Conservation (phyloP, 2,113 vertebrate species). For the Irena cyanogastra region DNA sequence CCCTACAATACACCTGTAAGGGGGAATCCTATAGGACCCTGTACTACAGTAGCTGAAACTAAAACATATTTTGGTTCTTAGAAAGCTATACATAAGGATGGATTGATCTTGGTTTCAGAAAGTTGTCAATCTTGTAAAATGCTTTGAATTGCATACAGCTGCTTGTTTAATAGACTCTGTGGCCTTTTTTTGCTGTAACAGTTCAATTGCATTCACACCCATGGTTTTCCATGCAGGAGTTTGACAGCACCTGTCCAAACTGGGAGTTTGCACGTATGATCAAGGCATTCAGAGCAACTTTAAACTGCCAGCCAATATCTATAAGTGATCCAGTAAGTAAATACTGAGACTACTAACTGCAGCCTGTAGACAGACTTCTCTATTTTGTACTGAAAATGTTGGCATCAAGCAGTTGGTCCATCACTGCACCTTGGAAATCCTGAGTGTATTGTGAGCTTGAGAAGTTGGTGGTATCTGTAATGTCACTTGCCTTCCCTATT, state of each 20-base stretch:
- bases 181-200: not conserved
- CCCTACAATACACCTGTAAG: not conserved
- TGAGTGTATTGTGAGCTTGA: not conserved
- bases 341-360: not conserved
- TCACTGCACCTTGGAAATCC: not conserved
- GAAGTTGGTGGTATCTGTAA: not conserved
- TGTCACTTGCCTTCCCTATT: not conserved
- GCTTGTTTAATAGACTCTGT: not conserved
- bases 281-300: constrained; percentile 82
- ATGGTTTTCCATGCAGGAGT: constrained; percentile 72
- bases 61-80: not conserved
- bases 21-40: not conserved
- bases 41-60: not conserved
- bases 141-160: not conserved
- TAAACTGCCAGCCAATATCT: constrained; percentile 80
- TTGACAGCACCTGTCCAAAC: constrained; percentile 81
- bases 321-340: constrained; percentile 79
- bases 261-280: constrained; percentile 95
- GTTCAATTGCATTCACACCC: not conserved
- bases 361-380: not conserved
- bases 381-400: not conserved
- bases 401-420: not conserved
- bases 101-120: not conserved
- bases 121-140: not conserved
- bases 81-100: not conserved